These are phyloP conservation scores for Clarias gariepinus DNA, from an alignment of 2,113 vertebrate species.

Conservation along the genomic window DNA sequence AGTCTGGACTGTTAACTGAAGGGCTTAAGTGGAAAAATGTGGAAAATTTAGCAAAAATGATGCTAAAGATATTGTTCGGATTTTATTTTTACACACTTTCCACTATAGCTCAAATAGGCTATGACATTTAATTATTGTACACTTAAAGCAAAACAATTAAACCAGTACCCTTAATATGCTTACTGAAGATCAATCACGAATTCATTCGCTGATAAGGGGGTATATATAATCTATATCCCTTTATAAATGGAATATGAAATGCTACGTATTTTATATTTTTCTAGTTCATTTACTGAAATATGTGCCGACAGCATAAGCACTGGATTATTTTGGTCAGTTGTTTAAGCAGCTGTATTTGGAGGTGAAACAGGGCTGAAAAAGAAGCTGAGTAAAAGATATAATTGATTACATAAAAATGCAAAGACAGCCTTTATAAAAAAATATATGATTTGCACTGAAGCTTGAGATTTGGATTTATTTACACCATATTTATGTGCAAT, in stretches of 20 bases:
- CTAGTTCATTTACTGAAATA: background rate
- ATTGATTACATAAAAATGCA: background rate
- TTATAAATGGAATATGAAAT: background rate
- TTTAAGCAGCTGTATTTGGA: background rate
- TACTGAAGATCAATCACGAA: background rate
- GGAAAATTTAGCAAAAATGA: background rate
- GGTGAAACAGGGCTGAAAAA: background rate
- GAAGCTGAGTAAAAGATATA: background rate
- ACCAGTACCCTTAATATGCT: background rate
- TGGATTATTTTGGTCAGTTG: background rate
- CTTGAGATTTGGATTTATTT: background rate
- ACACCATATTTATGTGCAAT: slow-evolving; percentile 19
- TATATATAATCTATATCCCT: background rate
- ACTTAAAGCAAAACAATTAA: background rate
- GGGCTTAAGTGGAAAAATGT: background rate
- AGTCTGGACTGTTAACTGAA: background rate
- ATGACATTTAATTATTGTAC: background rate
- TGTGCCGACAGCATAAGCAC: background rate
- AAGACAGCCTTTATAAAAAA: background rate
- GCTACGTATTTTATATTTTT: background rate
- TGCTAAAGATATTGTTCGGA: background rate
- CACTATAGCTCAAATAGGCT: background rate
- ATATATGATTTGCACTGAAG: background rate
- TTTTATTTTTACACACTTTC: background rate
- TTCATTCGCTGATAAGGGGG: no score